These are phyloP conservation scores for Mesocentrotus franciscanus DNA, from an alignment of 53 echinoderm and acorn worm genomes.

Conservation along the genomic window DNA sequence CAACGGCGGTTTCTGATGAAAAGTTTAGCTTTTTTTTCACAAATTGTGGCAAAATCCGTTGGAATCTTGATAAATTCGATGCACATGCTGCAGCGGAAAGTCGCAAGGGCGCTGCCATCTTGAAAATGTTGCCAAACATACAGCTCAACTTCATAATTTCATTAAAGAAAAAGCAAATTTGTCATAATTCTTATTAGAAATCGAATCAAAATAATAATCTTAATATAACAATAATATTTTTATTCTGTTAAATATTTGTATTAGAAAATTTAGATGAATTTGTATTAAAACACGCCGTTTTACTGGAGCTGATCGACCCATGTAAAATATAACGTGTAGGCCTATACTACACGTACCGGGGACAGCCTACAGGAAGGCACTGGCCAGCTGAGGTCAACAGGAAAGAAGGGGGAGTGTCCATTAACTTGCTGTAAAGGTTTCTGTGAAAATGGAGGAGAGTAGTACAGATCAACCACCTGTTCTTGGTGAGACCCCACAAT, in stretches of 20 bases:
- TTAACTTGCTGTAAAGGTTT: background rate
- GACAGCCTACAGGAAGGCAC: too few relatives aligned
- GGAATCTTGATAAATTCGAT: background rate
- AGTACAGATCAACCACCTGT: conserved; percentile 67
- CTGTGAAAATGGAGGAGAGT: background rate
- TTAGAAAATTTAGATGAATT: too few relatives aligned
- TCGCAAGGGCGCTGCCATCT: conserved; percentile 96
- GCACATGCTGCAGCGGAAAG: background rate
- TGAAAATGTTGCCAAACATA: conserved; percentile 57
- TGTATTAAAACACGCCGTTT: too few relatives aligned
- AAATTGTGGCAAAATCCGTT: background rate
- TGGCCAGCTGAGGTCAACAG: too few relatives aligned
- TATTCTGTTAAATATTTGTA: too few relatives aligned
- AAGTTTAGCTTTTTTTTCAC: background rate
- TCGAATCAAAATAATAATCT: too few relatives aligned
- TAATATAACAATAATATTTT: too few relatives aligned
- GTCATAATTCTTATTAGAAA: background rate
- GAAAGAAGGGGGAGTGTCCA: background rate
- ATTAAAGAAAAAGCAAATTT: background rate
- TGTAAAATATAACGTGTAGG: too few relatives aligned
- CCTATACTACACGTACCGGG: too few relatives aligned
- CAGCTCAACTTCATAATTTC: background rate
- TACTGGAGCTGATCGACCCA: too few relatives aligned
- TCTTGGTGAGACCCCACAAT: conserved; percentile 52
- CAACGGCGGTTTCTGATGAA: background rate